Base-by-base conservation (phyloP, 2,888 invertebrate genomes). In the Scrobipalpa atriplicella region DNA sequence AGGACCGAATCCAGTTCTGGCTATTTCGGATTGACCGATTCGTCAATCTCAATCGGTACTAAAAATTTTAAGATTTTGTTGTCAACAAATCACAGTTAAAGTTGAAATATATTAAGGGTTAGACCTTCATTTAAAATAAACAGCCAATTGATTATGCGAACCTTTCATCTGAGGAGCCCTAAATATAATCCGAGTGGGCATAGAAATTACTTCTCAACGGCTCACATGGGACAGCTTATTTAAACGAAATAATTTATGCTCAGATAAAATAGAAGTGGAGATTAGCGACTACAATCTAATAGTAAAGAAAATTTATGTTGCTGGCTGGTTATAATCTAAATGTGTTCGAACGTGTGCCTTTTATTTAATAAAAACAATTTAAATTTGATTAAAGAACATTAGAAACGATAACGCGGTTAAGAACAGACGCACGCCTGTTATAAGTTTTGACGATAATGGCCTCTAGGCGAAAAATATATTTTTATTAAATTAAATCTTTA, bases 261-360 rank as follows among this genome's bases (percentile, higher is more conserved):
- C 76, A 85, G 86, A 90, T 89, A 86, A 79, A 70, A 78, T 66
- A 75, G 71, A 71, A 62, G 67, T 65, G 73, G 74, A 86, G 87
- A 90, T 90, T 90, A 89, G 80, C 71, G 76, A 74, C 72, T 80
- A 80, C 75, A 85, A 89, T 85, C 80, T 82, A 88, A 89, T 88
- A 87, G 82, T 82, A 86, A 81, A 79, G 78, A 77, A 83, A 21
- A 89, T 90, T 88, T 87, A 90, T 89, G 84, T 73, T 79, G 19
- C 36, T 69, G 76, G 77, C 75, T 75, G 71, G 79, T 84, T 88
- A 90, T 91, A 47, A 89, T 76, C 73, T 78, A 84, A 84, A 39
- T 79, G 83, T 72, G 78, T 68, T 75, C 72, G 78, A 85, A 73
- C 90, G 78, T 90, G 92, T 90, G 92, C 70, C 89, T 69, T 75